Conservation (phyloP, 2,888 invertebrate genomes). For the Tenthredo scrophulariae region DNA sequence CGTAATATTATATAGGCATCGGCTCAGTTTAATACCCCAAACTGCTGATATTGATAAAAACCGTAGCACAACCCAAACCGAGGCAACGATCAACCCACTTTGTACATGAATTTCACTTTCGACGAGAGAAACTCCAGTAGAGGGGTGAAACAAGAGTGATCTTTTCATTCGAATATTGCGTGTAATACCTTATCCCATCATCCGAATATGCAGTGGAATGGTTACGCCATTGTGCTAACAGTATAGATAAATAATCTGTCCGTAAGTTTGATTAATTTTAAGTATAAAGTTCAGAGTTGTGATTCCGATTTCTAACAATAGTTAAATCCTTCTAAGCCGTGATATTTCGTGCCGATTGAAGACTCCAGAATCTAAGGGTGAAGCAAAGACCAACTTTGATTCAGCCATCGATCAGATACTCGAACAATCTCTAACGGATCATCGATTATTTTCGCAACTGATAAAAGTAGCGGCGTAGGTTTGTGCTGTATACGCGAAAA, state of each 20-base stretch:
- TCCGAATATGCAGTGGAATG: slow-evolving; percentile 39
- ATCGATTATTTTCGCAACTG: neutral
- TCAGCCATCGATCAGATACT: neutral
- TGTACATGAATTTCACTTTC: slow-evolving; percentile 1
- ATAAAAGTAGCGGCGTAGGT: neutral
- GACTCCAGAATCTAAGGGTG: neutral
- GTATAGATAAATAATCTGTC: neutral
- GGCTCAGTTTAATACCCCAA: neutral
- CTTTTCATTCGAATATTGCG: slow-evolving; percentile 57
- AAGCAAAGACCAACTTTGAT: neutral
- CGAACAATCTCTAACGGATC: neutral
- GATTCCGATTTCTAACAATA: neutral
- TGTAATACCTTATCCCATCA: slow-evolving; percentile 57
- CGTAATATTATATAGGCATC: slow-evolving; percentile 7
- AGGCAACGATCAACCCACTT: neutral
- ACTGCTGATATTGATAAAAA: neutral
- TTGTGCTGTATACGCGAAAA: slow-evolving; percentile 16
- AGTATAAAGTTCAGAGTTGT: neutral
- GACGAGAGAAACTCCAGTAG: neutral
- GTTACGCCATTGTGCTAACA: neutral
- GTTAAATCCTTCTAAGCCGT: neutral
- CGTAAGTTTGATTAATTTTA: neutral
- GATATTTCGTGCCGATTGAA: neutral
- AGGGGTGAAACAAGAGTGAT: slow-evolving; percentile 41
- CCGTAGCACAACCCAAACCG: neutral